Base-by-base conservation (phyloP, 2,797 vertebrate species). In the Margarornis squamiger region DNA sequence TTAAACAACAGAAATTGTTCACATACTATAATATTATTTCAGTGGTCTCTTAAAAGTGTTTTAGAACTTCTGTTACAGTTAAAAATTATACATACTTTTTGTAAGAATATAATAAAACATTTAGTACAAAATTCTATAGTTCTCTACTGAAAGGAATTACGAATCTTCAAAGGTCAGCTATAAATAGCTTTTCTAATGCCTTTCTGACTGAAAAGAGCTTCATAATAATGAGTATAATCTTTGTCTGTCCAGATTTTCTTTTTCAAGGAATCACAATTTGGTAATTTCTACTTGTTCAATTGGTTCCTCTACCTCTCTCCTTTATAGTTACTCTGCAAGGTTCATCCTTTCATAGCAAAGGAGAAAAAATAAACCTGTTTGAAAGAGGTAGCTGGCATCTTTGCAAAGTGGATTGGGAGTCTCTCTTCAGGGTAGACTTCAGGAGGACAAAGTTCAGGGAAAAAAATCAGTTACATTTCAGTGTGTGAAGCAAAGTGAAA, bases 131-230 rank as follows among this genome's bases (percentile, higher is more conserved):
- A 95, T 90, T 89, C 82, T 94, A 78, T 54, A 70, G 70, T 90
- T 96, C 81, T 89, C 79, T 80, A 86, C 68, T 92, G 63, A 73
- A 82, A 83, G 62, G 52, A 97, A 94, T 97, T 94, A 96, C 62
- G 73, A 96, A 77, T 95, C 91, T 97, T 96, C 86, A 97, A 98
- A 98, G 96, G 96, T 97, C 97, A 98, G 62, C 82, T 97, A 96
- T 97, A 97, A 97, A 97, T 97, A 97, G 88, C 66, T 96, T 95
- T 86, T 93, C 89, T 95, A 96, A 96, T 94, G 95, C 82, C 65
- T 95, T 71, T 88, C 78, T 84, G 75, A 88, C 71, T 93, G 77
- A 92, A 86, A 96, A 87, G 29, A 55, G 29, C 63, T 95, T 86
- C 72, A 57, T 96, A 96, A 89, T 97, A 97, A 97, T 88, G 73